A percentile compares a stretch with the other conserved stretches of the same genome.
phyloP scores from a whole-genome alignment of 2,113 vertebrate species.

The Sphaerodactylus townsendi region DNA sequence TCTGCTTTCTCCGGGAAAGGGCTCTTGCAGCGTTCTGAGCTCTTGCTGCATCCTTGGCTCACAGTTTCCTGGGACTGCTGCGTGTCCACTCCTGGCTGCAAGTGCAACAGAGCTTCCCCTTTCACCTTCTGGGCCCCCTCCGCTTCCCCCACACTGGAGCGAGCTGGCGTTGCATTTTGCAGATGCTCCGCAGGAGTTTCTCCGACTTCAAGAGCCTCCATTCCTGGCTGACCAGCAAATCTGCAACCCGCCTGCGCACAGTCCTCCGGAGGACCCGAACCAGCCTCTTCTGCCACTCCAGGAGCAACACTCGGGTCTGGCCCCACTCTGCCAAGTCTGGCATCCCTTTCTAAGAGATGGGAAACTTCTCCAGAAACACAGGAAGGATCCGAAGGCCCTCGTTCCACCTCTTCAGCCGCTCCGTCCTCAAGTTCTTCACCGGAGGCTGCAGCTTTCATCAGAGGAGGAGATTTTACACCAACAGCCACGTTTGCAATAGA shows the following conservation, averaged over 20 bases:
- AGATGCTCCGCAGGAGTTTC: neutral
- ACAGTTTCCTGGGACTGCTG: neutral
- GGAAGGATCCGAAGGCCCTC: fast-evolving
- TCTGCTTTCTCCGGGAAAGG: neutral
- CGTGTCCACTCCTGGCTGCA: neutral
- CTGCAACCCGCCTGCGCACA: fast-evolving
- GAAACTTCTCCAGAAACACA: neutral
- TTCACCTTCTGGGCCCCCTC: neutral
- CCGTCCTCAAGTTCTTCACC: neutral
- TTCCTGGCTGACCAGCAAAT: neutral
- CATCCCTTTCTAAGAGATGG: neutral
- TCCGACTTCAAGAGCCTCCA: too few species aligned
- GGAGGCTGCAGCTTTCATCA: too few species aligned
- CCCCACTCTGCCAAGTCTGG: neutral
- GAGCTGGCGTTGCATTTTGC: neutral
- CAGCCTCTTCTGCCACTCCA: neutral
- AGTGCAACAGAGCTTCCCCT: neutral
- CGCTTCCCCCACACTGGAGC: neutral
- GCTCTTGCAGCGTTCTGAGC: neutral
- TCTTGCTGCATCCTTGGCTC: neutral
- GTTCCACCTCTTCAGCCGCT: neutral
- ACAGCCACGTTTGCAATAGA: fast-evolving
- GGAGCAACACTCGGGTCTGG: neutral
- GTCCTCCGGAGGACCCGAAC: neutral
- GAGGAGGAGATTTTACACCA: neutral